A percentile compares a stretch with the other conserved stretches of the same genome.
These are phyloP conservation scores for Brienomyrus longianalis DNA, from an alignment of 2,113 vertebrate genomes.

Conservation along the genomic window DNA sequence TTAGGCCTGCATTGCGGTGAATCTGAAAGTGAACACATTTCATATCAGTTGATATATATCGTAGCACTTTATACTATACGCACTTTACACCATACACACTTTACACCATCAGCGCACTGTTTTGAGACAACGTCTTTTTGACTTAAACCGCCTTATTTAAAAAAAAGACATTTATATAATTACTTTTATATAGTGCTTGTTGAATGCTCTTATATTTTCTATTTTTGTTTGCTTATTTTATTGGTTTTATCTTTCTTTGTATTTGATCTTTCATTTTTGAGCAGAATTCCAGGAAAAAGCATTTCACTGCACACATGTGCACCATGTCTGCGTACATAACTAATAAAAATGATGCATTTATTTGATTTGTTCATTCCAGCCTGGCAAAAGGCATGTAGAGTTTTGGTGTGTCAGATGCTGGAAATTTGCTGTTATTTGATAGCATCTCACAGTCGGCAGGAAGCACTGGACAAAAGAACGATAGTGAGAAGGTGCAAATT, in stretches of 20 bases:
- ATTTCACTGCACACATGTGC: neutral
- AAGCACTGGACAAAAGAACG: neutral
- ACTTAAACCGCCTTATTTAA: neutral
- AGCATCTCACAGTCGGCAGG: neutral
- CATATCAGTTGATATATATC: neutral
- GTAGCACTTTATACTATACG: neutral
- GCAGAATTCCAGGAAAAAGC: neutral
- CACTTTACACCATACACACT: neutral
- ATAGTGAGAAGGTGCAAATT: slow-evolving; percentile 14
- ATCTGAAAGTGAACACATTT: neutral
- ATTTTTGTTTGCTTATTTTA: neutral
- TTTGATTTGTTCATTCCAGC: neutral
- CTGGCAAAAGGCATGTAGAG: neutral
- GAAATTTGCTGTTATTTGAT: neutral
- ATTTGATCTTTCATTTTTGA: neutral
- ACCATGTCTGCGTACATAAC: neutral
- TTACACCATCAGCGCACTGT: neutral
- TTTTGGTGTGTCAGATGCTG: neutral
- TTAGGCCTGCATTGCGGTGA: neutral
- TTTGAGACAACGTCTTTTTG: neutral
- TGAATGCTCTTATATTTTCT: neutral
- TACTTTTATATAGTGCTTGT: neutral
- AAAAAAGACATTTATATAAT: neutral
- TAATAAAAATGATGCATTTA: neutral
- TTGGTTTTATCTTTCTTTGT: neutral